Base-by-base conservation (phyloP, 2,888 invertebrate species). In the Geotrupes spiniger region DNA sequence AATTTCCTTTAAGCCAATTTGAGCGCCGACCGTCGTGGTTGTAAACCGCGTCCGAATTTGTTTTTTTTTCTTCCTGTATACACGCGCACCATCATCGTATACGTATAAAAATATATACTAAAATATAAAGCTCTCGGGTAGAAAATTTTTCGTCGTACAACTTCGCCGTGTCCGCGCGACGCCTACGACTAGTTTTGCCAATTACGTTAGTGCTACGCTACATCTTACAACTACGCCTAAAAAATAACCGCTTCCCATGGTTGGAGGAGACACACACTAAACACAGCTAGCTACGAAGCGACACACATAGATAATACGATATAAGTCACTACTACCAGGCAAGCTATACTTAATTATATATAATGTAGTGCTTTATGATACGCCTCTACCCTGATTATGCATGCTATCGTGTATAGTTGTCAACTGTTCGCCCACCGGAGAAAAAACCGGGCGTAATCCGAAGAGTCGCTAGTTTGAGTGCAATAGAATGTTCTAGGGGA, bases 321-420 rank as follows among this genome's bases (percentile, higher is more conserved):
- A 58, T 36, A 63, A 61, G 60, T 62, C 58, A 65, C 64, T 66
- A 68, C 63, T 66, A 59, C 65, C 65, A 28, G 40, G 41, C 59
- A 69, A 68, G 69, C 69, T 69, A 69, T 58, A 52, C 46, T 60
- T 63, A 69, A 61, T 59, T 58, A 60, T 64, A 67, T 41, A 49
- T 46, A 21, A 21, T 42, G 66, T 69, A 68, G 69, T 70, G 68
- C 68, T 69, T 63, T 71, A 69, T 63, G 63, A 66, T 69, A 70
- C 69, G 69, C 71, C 69, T 69, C 70, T 71, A 72, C 71, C 72
- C 72, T 72, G 72, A 71, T 71, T 71, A 63, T 64, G 68, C 70
- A 63, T 64, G 68, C 70, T 68, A 67, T 68, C 65, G 56, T 64
- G 59, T 63, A 55, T 58, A 26, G 11, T 42, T 42, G 12, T 42